Evolutionary conservation across 2,888 invertebrate species (phyloP).

Genomic region (Dermolepida albohirtum): DNA sequence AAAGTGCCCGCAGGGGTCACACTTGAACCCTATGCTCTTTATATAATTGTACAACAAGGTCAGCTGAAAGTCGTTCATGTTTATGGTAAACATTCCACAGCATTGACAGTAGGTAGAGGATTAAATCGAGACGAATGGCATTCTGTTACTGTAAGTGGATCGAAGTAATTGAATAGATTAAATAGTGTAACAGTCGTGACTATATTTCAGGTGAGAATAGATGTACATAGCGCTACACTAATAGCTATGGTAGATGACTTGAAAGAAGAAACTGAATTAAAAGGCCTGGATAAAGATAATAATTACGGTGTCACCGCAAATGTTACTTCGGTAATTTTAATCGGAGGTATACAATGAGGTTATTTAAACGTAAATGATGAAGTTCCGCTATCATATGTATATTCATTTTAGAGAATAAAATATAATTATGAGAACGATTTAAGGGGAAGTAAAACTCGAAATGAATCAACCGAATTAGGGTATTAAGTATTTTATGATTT

Average conservation of each 20-base stretch:
- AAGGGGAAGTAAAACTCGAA: no score
- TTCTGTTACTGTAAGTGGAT: constrained; percentile 76
- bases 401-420: no score
- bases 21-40: constrained; percentile 89
- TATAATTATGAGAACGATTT: no score
- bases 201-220: constrained; percentile 75
- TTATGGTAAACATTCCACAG: constrained; percentile 87
- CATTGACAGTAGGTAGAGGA: constrained; percentile 87
- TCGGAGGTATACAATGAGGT: constrained; percentile 76
- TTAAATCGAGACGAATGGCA: constrained; percentile 93
- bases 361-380: constrained; percentile 15
- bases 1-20: constrained; percentile 83
- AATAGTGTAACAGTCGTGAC: not conserved
- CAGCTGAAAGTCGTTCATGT: constrained; percentile 93
- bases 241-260: constrained; percentile 88
- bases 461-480: no score
- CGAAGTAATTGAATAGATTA: not conserved
- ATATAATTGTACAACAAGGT: constrained; percentile 92
- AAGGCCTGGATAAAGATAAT: constrained; percentile 84
- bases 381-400: no score
- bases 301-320: constrained; percentile 90
- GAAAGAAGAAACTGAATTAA: constrained; percentile 83
- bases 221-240: constrained; percentile 86
- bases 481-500: no score
- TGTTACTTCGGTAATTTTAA: constrained; percentile 86